Evolutionary conservation across 1,140 invertebrate species (phyloP), one percentile per base, ranked within the genome.

Genomic region (Drosophila rufa): DNA sequence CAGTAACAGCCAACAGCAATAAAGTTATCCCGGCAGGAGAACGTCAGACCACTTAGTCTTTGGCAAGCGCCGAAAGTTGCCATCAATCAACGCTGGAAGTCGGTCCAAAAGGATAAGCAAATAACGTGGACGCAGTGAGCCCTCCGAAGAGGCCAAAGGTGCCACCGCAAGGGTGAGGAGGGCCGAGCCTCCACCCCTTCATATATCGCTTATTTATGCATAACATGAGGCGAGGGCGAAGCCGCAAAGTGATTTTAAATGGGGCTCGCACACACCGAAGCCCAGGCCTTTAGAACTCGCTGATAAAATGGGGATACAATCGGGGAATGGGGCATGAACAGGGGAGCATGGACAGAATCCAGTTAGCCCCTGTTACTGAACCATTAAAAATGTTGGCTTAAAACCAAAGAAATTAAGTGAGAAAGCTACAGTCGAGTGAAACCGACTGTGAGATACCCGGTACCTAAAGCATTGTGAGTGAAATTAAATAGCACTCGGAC

Each of bases 171-270:
- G n/a, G 42, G 14, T 33, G 38, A 5, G 27, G 30, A 40, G 47
- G 30, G n/a, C 11, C 36, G 3, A 38, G 19, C 25, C 33, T 42
- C 25, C 48, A 19, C 17, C 65, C n/a, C 67, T 30, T 43, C 53
- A 59, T 33, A 79, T 45, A 46, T 55, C 58, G 75, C 50, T 83
- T 83, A 83, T 83, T 82, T 83, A 83, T 83, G 80, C 80, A 83
- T 75, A 83, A 82, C 75, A 75, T 76, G 70, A 79, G 48, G 56
- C 61, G 42, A 67, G 68, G 68, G 61, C 68, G 76, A 80, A 75
- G 69, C 48, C 51, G 62, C 61, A 82, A 83, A 83, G 80, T 79
- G 80, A 83, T 83, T 83, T 83, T 82, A 75, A 83, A 83, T 79
- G 67, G 75, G 53, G 57, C 68, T 36, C 38, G 56, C 56, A 71